Evolutionary conservation across 2,797 vertebrate genomes (phyloP).

Genomic region (Gallinago solitaria): DNA sequence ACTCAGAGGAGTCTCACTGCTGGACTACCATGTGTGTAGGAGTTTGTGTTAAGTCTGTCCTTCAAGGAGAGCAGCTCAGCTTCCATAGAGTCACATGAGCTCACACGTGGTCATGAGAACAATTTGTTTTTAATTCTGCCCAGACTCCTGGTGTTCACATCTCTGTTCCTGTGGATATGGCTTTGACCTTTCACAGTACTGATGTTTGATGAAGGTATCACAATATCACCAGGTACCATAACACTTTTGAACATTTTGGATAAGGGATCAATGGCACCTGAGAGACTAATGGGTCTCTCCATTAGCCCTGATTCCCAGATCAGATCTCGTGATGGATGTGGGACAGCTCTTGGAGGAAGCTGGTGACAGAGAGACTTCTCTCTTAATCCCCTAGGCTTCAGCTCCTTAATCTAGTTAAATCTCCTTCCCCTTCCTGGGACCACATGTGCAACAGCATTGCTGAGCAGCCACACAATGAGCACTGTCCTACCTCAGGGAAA

Average conservation of each 20-base stretch:
- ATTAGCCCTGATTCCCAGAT: neutral
- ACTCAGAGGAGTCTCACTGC: neutral
- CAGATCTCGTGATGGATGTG: neutral
- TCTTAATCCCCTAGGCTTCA: neutral
- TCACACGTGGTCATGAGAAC: neutral
- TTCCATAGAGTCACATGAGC: neutral
- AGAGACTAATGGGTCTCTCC: neutral
- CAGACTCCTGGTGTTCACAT: neutral
- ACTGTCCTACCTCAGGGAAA: neutral
- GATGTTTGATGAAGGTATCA: neutral
- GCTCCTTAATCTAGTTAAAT: neutral
- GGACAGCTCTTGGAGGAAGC: neutral
- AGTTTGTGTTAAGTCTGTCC: neutral
- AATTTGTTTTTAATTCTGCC: neutral
- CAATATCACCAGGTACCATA: neutral
- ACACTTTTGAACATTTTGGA: neutral
- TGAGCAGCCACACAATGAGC: neutral
- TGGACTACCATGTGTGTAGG: neutral
- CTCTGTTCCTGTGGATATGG: neutral
- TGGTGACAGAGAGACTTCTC: neutral
- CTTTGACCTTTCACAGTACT: neutral
- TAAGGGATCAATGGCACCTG: neutral
- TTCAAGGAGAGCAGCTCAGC: neutral
- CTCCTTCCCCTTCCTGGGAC: neutral
- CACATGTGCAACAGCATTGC: accelerated